These are phyloP conservation scores for Nymphalis polychloros DNA, from an alignment of 2,888 invertebrate genomes.

Conservation along the genomic window DNA sequence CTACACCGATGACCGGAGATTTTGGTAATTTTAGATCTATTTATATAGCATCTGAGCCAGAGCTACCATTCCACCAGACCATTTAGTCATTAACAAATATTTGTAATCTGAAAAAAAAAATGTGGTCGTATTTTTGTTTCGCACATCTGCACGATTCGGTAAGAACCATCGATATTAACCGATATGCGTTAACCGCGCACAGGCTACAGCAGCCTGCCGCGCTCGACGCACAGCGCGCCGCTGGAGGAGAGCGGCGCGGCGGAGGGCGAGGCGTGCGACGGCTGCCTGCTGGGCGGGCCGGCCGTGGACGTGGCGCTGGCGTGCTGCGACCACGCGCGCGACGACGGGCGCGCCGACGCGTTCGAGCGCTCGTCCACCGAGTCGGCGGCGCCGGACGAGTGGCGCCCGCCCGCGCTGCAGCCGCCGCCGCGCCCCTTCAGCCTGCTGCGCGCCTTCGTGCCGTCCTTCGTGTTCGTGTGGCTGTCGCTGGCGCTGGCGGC, in stretches of 20 bases:
- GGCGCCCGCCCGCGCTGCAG: constrained; percentile 49
- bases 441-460: constrained; percentile 87
- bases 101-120: background rate
- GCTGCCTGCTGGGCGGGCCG: constrained; percentile 76
- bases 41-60: too few species aligned
- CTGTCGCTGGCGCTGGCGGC: constrained; percentile 85
- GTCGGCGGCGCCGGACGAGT: constrained; percentile 63
- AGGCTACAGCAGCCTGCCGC: constrained; percentile 93
- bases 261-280: constrained; percentile 72
- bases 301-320: constrained; percentile 81
- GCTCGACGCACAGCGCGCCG: constrained; percentile 91
- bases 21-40: constrained; percentile 77
- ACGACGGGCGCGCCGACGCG: constrained; percentile 80
- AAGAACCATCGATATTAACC: background rate
- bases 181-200: background rate
- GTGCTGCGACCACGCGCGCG: constrained; percentile 85
- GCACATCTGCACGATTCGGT: too few species aligned
- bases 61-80: too few species aligned
- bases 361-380: constrained; percentile 91
- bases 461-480: constrained; percentile 88
- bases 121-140: background rate
- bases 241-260: constrained; percentile 66
- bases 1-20: constrained; percentile 89
- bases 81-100: too few species aligned
- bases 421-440: constrained; percentile 77